These are phyloP conservation scores for Crocuta crocuta DNA, from an alignment of 2,113 vertebrate genomes.

Conservation along the genomic window DNA sequence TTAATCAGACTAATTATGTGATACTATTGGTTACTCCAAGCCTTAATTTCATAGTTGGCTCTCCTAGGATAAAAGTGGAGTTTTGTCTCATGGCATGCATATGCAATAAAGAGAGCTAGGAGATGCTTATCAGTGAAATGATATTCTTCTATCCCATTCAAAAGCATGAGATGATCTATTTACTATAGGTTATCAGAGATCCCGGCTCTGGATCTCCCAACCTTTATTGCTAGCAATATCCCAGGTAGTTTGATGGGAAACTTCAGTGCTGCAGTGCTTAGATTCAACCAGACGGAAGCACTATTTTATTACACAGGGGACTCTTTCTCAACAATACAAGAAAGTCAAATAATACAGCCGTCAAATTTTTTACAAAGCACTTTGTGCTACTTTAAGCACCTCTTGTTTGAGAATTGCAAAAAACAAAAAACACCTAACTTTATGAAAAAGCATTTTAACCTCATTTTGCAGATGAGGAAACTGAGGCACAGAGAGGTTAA, in stretches of 20 bases:
- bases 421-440: not conserved
- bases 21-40: not conserved
- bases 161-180: constrained; percentile 8
- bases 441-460: constrained; percentile 76
- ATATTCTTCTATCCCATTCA: not conserved
- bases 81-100: not conserved
- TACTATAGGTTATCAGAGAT: not conserved
- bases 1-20: not conserved
- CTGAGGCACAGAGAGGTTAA: constrained; percentile 82
- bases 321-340: constrained; percentile 60
- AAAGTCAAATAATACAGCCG: constrained; percentile 66
- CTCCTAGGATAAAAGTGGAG: not conserved
- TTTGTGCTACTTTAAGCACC: constrained; percentile 79
- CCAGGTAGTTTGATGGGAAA: constrained; percentile 47
- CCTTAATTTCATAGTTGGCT: not conserved
- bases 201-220: not conserved
- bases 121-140: not conserved
- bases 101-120: not conserved
- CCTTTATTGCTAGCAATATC: constrained; percentile 71
- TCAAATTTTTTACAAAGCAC: constrained; percentile 77
- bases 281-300: constrained; percentile 54
- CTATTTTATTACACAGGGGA: constrained; percentile 7
- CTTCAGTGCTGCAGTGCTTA: constrained; percentile 43
- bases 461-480: constrained; percentile 81
- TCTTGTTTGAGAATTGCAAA: constrained; percentile 78